Percentiles rank a stretch among this genome's conserved stretches.
phyloP scores from a whole-genome alignment of 2,888 invertebrate species.

The Chloroclysta siterata region DNA sequence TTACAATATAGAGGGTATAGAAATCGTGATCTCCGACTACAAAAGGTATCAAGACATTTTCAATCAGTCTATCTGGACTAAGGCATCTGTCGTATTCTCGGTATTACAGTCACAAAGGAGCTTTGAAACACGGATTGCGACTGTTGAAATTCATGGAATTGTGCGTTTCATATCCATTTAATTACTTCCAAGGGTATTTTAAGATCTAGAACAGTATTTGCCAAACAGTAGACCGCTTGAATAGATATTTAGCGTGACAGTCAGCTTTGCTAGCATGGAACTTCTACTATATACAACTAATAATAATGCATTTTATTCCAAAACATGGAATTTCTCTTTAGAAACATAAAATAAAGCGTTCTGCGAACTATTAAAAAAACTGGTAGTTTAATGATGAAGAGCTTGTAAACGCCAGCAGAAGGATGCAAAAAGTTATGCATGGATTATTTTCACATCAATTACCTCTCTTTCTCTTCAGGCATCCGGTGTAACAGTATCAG shows the following conservation, averaged over 20 bases:
- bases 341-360: no score
- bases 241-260: not conserved
- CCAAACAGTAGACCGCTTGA: not conserved
- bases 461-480: constrained; percentile 85
- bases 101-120: constrained; percentile 27
- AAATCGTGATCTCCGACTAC: not conserved
- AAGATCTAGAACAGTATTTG: not conserved
- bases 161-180: constrained; percentile 22
- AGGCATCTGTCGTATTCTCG: constrained; percentile 19
- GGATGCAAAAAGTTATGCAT: not conserved
- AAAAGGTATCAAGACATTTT: constrained; percentile 11
- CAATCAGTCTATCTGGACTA: constrained; percentile 14
- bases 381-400: no score
- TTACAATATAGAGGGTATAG: not conserved
- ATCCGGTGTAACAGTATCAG: constrained; percentile 98
- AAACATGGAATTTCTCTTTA: no score
- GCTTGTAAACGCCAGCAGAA: not conserved
- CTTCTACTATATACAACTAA: no score
- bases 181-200: constrained; percentile 15
- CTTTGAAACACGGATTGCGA: constrained; percentile 19
- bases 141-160: constrained; percentile 37
- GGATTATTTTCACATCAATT: not conserved
- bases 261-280: not conserved
- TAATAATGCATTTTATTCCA: no score
- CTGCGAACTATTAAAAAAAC: no score